These are phyloP conservation scores for Trypoxylon attenuatum DNA, from an alignment of 2,888 invertebrate genomes.

Conservation along the genomic window DNA sequence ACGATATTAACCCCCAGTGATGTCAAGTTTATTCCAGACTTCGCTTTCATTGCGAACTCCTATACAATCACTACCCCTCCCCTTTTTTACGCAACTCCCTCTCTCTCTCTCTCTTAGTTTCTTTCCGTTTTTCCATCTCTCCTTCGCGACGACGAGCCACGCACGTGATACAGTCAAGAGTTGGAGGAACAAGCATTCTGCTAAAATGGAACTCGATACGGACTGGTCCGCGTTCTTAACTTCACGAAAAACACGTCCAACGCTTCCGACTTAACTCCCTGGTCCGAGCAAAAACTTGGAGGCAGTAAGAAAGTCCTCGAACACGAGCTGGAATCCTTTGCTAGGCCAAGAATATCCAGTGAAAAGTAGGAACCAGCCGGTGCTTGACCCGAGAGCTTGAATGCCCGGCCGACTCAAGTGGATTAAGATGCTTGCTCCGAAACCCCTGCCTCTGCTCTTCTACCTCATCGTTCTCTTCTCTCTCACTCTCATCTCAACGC, in stretches of 20 bases:
- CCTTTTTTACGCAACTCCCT: too few relatives aligned
- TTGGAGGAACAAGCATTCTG: constrained; percentile 28
- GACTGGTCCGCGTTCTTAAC: constrained; percentile 8
- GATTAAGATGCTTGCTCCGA: constrained; percentile 14
- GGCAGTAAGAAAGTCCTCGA: constrained; percentile 1
- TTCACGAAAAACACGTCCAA: constrained; percentile 13
- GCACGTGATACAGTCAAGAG: too few relatives aligned
- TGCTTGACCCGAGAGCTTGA: constrained; percentile 14
- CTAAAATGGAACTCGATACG: constrained; percentile 17
- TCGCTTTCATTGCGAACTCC: constrained; percentile 9
- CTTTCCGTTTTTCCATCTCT: too few relatives aligned
- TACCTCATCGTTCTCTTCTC: too few relatives aligned
- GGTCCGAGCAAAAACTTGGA: constrained; percentile 6
- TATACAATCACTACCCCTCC: too few relatives aligned
- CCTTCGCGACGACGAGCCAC: too few relatives aligned
- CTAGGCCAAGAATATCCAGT: constrained; percentile 8
- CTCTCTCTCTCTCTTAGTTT: too few relatives aligned
- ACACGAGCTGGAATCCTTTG: constrained; percentile 7
- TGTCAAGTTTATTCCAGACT: constrained; percentile 15
- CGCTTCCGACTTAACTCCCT: constrained; percentile 11
- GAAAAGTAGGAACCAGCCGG: constrained; percentile 7
- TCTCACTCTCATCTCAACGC: too few relatives aligned
- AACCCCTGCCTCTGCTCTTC: background rate
- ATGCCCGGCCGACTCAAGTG: constrained; percentile 14
- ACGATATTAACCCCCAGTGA: constrained; percentile 8